Evolutionary conservation across 2,797 vertebrate species (phyloP), one percentile per base, ranked within the genome.

Genomic region (Mus spretus): DNA sequence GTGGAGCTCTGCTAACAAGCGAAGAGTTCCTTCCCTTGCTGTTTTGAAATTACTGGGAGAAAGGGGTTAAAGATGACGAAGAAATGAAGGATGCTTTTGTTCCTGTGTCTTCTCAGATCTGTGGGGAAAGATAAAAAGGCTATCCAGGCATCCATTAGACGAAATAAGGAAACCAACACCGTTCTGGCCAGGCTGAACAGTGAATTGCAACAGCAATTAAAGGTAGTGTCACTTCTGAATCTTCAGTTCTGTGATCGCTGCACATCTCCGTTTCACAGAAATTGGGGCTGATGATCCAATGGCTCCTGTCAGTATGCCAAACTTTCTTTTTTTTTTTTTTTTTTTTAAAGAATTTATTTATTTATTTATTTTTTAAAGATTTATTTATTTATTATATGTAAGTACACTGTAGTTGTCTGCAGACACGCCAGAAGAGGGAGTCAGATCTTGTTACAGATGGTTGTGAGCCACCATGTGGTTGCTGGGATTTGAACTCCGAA

Each of bases 161-260:
- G 99, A 98, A 99, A 99, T 98, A 99, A 99, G 97, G 99, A 99
- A 98, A 99, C 99, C 0, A 99, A 99, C 98, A 99, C 99, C 59
- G 99, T 99, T 97, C 98, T 99, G 99, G 99, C 99, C 96, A 99
- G 99, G 98, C 98, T 99, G 94, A 99, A 99, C 97, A 99, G 99
- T 98, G 99, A 99, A 98, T 98, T 99, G 96, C 99, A 99, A 96
- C 99, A 99, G 77, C 99, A 99, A 82, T 98, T 99, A 98, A 99
- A 99, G 99, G 99, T 99, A 98, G 98, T 89, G 53, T 31, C 15
- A 53, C 7, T 65, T 95, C 57, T 95, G 15, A 65, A 63, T 91
- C 57, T 61, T 65, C 89, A 77, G 26, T 90, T 94, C 57, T 4
- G 0, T n/a, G 83, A 28, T 74, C 31, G 47, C 28, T 63, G 2